These are phyloP conservation scores for Mobula birostris DNA, from an alignment of 2,113 vertebrate species.

Conservation along the genomic window DNA sequence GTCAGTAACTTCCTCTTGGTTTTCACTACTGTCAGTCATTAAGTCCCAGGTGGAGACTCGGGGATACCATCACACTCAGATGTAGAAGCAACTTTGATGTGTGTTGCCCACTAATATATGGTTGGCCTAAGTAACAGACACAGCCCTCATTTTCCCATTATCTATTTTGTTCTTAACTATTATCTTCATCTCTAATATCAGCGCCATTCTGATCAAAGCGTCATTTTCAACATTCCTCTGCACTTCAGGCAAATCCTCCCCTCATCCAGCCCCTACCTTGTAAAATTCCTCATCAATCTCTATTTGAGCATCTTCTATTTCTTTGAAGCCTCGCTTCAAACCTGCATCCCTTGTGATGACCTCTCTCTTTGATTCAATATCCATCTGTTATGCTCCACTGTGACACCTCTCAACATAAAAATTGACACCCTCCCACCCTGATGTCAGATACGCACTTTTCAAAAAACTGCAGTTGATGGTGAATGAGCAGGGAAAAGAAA, in stretches of 20 bases:
- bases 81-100: too few relatives aligned
- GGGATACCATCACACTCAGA: too few relatives aligned
- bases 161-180: neutral
- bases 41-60: too few relatives aligned
- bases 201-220: too few relatives aligned
- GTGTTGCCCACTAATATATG: too few relatives aligned
- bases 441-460: neutral
- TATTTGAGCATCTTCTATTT: neutral
- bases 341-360: neutral
- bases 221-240: too few relatives aligned
- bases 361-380: neutral
- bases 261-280: too few relatives aligned
- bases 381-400: neutral
- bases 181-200: neutral
- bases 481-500: neutral
- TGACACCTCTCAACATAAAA: neutral
- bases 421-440: too few relatives aligned
- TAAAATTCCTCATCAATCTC: neutral
- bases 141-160: neutral
- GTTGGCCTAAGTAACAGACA: neutral
- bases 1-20: too few relatives aligned
- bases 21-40: too few relatives aligned
- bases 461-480: neutral
- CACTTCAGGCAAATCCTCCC: too few relatives aligned
- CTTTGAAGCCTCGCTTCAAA: neutral